Evolutionary conservation across 2,113 vertebrate genomes (phyloP), one percentile per base, ranked within the genome.

Genomic region (Gadus chalcogrammus): DNA sequence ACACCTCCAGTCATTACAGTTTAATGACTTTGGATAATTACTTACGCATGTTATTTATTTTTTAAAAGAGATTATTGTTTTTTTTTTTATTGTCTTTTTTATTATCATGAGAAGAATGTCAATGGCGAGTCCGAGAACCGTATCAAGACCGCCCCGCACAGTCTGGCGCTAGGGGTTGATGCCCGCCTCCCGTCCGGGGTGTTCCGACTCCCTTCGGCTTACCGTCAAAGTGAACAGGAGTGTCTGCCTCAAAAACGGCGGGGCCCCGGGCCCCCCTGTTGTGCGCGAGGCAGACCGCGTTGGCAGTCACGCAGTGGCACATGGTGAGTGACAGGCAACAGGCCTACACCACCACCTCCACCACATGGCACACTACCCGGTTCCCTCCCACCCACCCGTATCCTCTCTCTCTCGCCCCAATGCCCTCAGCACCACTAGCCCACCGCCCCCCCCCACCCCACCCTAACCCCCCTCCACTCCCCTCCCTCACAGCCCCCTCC

Each of bases 291-390:
- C 86, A 88, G 86, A 82, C 87, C 68, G 76, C 82, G 84, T 87
- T 87, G 82, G 79, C 77, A 79, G 81, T 86, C 81, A 87, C 78
- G 85, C 82, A 85, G 85, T 48, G 75, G 81, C 80, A 77, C 84
- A 72, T 84, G 83, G 68, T 90, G 86, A 90, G 82, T 86, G 88
- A 90, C 88, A 85, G 81, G 78, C 82, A 84, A 78, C 84, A 85
- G 80, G 72, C 68, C 80, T 64, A 77, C 70, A 68, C 82, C 77
- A 70, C 61, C 53, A 66, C 28, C 48, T 73, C 68, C 27, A 0
- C 62, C 68, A 73, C 64, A 28, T 56, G 31, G 31, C 31, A 5
- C 72, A 64, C 72, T 65, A 16, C 15, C 60, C 67, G 61, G 59
- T 63, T 61, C 69, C 68, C 38, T 15, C 31, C 18, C 20, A 53